Evolutionary conservation across 1,140 invertebrate species (phyloP), one percentile per base, ranked within the genome.

Genomic region (Dendroctonus ponderosae): DNA sequence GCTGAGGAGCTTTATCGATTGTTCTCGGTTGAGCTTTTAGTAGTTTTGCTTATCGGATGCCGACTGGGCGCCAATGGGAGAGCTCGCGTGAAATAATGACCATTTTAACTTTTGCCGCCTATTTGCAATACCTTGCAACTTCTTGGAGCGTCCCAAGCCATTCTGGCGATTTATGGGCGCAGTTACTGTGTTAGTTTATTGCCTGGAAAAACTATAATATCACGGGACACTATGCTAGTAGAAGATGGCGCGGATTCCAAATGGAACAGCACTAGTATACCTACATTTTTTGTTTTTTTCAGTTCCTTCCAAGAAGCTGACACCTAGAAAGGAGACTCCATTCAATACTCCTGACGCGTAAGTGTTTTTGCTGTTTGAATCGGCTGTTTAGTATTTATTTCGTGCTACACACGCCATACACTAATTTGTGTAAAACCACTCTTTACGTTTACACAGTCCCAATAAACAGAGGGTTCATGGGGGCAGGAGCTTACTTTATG

Each of bases 281-380:
- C n/a, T n/a, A n/a, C n/a, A n/a, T n/a, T n/a, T n/a, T 44, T 59
- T 40, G 46, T 66, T 51, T 65, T 9, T 74, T 74, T 51, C 64
- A 75, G 74, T 75, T 57, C 74, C 74, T 12, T 41, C 60, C 11
- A 75, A 75, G 51, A 74, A 72, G 56, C 42, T 41, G 9, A 72
- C 72, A 14, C 68, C 71, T 40, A 70, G 70, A 11, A 52, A 65
- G 12, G 64, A 63, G 9, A 75, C 74, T 11, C 71, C 72, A 42
- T 37, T 49, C 5, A 63, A 61, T 26, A 75, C 74, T 12, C 74
- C 74, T 5, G 72, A 75, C 37, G 67, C 66, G 74, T 75, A 71
- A 72, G 74, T 69, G 43, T 44, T 40, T 40, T 4, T 15, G 2
- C 12, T 59, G 14, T n/a, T n/a, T n/a, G n/a, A n/a, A n/a, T n/a